Evolutionary conservation across 2,797 vertebrate genomes (phyloP), one percentile per base, ranked within the genome.

Genomic region (Muraenolepis orangiensis): DNA sequence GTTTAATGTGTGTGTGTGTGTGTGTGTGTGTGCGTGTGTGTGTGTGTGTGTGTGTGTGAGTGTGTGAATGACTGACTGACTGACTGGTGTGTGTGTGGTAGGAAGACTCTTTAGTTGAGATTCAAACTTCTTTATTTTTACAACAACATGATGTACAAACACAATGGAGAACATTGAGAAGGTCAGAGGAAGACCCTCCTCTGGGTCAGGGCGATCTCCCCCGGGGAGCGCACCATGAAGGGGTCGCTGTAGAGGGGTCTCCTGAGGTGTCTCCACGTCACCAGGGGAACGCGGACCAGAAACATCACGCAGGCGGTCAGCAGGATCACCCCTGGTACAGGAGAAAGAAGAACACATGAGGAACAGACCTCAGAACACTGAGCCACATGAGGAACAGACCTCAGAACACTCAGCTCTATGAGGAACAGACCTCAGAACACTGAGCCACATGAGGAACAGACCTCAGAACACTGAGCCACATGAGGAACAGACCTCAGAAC

Each of bases 161-260:
- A 66, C 61, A 66, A 66, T 26, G 46, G 46, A 5, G 18, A 20
- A n/a, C 20, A 20, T n/a, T 23, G 16, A 57, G 46, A 1, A 57
- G 14, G 18, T 90, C 38, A 91, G 6, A 85, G 72, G 72, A 86
- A 90, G 3, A 92, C 0, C 38, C 66, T 84, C 13, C 68, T 79
- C 76, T 92, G 89, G 28, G 71, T 90, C 77, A 88, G 67, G 3
- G 90, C 77, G 38, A 90, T 88, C 78, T 92, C 90, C 36, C 91
- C 77, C 0, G 91, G 90, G 3, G 89, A 91, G 80, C 84, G 18
- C 72, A 1, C 79, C 30, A 26, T 75, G 51, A 4, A 75, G 10
- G 18, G 81, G 72, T 80, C 79, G 3, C 3, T 79, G 83, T 91
- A 92, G 32, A 91, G 78, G 0, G 90, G 92, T 0, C 66, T 73